A percentile compares a stretch with the other conserved stretches of the same genome.
These are phyloP conservation scores for Meteorus sp. DNA, from an alignment of 1,140 invertebrate genomes.

Conservation along the genomic window DNA sequence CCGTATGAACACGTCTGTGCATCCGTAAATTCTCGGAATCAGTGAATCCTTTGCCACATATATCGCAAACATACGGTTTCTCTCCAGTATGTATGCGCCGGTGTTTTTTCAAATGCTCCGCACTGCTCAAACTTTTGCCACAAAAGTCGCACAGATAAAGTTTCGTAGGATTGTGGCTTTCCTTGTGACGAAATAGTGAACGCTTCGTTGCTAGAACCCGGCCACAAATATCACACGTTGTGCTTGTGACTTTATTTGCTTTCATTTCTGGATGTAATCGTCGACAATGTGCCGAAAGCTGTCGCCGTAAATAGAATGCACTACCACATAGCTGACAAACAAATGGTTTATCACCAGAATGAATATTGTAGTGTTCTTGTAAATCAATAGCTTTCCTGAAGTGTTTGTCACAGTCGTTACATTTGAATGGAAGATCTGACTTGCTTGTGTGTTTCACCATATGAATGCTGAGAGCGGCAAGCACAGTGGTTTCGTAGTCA, in stretches of 20 bases:
- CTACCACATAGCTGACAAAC: conserved; percentile 63
- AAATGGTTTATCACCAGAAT: conserved; percentile 61
- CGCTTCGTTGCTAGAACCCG: conserved; percentile 53
- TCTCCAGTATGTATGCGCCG: conserved; percentile 72
- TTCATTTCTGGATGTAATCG: conserved; percentile 51
- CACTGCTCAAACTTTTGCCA: conserved; percentile 74
- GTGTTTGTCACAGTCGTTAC: conserved; percentile 65
- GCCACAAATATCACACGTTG: conserved; percentile 57
- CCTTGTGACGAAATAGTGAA: conserved; percentile 63
- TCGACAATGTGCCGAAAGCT: conserved; percentile 51
- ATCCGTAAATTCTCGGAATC: conserved; percentile 57
- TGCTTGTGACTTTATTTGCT: conserved; percentile 52
- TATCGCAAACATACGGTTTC: conserved; percentile 71
- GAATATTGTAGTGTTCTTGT: conserved; percentile 57
- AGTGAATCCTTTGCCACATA: conserved; percentile 60
- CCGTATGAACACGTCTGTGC: conserved; percentile 58
- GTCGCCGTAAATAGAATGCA: conserved; percentile 57
- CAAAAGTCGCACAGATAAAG: conserved; percentile 72
- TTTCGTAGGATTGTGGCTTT: conserved; percentile 65
- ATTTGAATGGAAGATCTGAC: conserved; percentile 63
- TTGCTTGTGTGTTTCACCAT: conserved; percentile 51
- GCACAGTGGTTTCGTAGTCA: conserved; percentile 55
- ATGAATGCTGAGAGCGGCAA: conserved; percentile 50
- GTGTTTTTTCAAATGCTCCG: conserved; percentile 73
- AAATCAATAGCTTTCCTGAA: conserved; percentile 61